Conservation (phyloP, 2,888 invertebrate genomes). For the Gordius sp. region DNA sequence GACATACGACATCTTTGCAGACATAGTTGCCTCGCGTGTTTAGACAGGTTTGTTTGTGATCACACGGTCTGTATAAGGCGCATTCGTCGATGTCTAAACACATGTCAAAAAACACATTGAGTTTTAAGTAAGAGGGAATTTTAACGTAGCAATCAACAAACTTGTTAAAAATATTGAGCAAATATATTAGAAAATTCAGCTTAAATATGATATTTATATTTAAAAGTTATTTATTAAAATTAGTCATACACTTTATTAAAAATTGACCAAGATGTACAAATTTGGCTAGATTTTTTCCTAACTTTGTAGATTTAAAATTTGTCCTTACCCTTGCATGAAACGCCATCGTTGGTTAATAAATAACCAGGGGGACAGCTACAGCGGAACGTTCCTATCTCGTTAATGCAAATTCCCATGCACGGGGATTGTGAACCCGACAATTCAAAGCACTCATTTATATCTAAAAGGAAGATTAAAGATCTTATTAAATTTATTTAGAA, state of each 20-base stretch:
- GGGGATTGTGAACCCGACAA: constrained; percentile 19
- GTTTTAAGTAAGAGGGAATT: too few species aligned
- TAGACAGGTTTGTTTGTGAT: constrained; percentile 49
- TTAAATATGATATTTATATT: too few species aligned
- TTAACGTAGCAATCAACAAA: too few species aligned
- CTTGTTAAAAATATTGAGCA: too few species aligned
- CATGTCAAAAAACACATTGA: too few species aligned
- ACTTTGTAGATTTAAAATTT: neutral
- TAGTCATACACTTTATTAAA: neutral
- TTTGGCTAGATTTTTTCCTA: neutral
- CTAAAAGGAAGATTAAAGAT: too few species aligned
- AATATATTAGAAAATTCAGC: too few species aligned
- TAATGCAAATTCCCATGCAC: constrained; percentile 24
- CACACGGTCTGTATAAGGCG: constrained; percentile 46
- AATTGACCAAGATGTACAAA: neutral
- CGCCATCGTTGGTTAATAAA: constrained; percentile 22
- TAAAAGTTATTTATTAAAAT: neutral
- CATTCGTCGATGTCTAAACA: constrained; percentile 22
- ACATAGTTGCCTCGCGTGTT: constrained; percentile 62
- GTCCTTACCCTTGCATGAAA: constrained; percentile 23
- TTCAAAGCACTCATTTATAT: constrained; percentile 5
- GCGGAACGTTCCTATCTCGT: constrained; percentile 25
- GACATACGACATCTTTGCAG: constrained; percentile 31
- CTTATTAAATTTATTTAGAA: too few species aligned
- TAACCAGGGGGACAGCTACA: constrained; percentile 26